Percentiles rank a stretch among this genome's conserved stretches.
These are phyloP conservation scores for Zaprionus taronus DNA, from an alignment of 1,140 invertebrate genomes.

Conservation along the genomic window DNA sequence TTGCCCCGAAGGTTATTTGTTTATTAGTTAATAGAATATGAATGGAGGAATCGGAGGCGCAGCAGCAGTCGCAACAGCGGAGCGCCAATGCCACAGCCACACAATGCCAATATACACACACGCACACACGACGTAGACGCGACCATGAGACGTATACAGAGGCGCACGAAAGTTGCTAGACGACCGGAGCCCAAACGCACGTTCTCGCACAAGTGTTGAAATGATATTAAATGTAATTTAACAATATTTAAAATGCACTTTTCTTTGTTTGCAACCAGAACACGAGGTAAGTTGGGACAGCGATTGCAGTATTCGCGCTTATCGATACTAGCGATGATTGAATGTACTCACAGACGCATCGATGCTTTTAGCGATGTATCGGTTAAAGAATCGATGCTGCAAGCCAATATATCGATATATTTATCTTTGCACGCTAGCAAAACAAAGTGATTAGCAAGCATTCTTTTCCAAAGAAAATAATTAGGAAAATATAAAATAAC, in stretches of 20 bases:
- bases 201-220: slow-evolving; percentile 32
- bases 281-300: slow-evolving; percentile 69
- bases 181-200: slow-evolving; percentile 49
- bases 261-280: slow-evolving; percentile 79
- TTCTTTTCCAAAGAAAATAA: slow-evolving; percentile 4
- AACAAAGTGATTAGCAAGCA: slow-evolving; percentile 40
- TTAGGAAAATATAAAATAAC: slow-evolving; percentile 15
- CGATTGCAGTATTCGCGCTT: slow-evolving; percentile 42
- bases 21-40: slow-evolving; percentile 78
- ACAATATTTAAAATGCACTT: slow-evolving; percentile 78
- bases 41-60: slow-evolving; percentile 56
- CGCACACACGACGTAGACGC: slow-evolving; percentile 45
- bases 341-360: slow-evolving; percentile 11
- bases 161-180: slow-evolving; percentile 49
- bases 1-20: slow-evolving; percentile 76
- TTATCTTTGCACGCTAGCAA: slow-evolving; percentile 46
- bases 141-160: slow-evolving; percentile 50
- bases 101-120: slow-evolving; percentile 71
- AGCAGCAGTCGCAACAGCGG: slow-evolving; percentile 45
- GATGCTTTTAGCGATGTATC: slow-evolving; percentile 22
- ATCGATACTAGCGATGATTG: slow-evolving; percentile 27
- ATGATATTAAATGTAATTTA: slow-evolving; percentile 53
- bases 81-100: slow-evolving; percentile 55
- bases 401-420: slow-evolving; percentile 39
- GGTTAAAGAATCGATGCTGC: not conserved